These are phyloP conservation scores for Peromyscus nudipes DNA, from an alignment of 2,797 vertebrate genomes.

Conservation along the genomic window DNA sequence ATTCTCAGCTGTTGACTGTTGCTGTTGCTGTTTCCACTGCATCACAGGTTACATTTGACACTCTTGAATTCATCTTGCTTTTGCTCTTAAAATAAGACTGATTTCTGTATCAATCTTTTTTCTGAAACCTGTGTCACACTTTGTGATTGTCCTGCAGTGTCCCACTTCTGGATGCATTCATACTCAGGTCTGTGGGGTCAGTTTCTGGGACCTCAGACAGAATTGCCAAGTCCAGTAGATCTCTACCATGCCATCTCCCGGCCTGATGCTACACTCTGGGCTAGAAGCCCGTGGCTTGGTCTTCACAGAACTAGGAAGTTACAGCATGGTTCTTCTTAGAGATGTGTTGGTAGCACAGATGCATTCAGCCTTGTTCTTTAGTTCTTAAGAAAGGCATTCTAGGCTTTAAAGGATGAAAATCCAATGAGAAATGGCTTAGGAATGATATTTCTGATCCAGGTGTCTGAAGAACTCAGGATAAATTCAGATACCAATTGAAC, in stretches of 20 bases:
- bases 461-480: neutral
- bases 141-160: neutral
- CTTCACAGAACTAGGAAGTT: neutral
- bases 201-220: neutral
- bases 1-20: neutral
- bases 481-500: neutral
- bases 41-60: neutral
- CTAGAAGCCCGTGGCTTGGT: neutral
- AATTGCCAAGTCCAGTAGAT: neutral
- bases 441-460: neutral
- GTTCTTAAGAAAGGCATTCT: neutral
- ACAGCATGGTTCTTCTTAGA: neutral
- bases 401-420: neutral
- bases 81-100: constrained; percentile 13
- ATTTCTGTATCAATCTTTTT: neutral
- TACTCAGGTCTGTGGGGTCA: neutral
- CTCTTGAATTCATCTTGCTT: neutral
- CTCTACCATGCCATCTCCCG: neutral
- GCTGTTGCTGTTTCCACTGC: neutral
- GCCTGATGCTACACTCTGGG: neutral
- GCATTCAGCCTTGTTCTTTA: neutral
- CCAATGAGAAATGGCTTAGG: neutral
- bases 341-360: neutral
- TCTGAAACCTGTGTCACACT: neutral
- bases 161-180: neutral